phyloP scores from a whole-genome alignment of 2,113 vertebrate genomes.

The Crypturellus undulatus region DNA sequence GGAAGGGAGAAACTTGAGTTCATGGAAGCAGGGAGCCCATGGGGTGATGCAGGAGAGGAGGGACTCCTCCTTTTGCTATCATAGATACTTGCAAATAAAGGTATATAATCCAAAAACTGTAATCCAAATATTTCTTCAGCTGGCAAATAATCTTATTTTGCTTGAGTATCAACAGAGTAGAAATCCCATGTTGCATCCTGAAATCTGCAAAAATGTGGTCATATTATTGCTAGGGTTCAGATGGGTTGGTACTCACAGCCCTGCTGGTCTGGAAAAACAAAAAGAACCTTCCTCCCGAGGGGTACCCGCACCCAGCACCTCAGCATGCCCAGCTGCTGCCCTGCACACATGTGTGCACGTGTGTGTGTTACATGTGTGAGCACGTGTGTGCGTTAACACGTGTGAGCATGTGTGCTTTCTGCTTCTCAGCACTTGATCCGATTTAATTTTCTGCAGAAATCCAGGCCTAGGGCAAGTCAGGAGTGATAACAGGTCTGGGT shows the following conservation, averaged over 20 bases:
- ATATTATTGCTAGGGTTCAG: not conserved
- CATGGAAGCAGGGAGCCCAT: not conserved
- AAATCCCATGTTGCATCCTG: not conserved
- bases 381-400: not conserved
- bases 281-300: not conserved
- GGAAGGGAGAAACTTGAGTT: not conserved
- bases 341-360: not conserved
- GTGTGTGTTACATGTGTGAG: not conserved
- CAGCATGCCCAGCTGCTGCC: not conserved
- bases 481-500: not conserved
- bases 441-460: not conserved
- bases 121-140: not conserved
- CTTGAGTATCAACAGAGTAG: not conserved
- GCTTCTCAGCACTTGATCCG: not conserved
- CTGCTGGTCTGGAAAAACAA: not conserved
- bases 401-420: not conserved
- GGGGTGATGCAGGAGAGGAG: not conserved
- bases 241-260: not conserved
- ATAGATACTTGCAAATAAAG: not conserved
- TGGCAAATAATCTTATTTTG: not conserved
- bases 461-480: not conserved
- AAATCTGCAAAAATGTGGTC: not conserved
- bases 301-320: not conserved
- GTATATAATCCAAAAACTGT: not conserved
- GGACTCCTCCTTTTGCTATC: not conserved